Percentiles rank a stretch among this genome's conserved stretches.
Evolutionary conservation across 1,140 invertebrate genomes (phyloP).

Genomic region (Aphaenogaster ashmeadi): DNA sequence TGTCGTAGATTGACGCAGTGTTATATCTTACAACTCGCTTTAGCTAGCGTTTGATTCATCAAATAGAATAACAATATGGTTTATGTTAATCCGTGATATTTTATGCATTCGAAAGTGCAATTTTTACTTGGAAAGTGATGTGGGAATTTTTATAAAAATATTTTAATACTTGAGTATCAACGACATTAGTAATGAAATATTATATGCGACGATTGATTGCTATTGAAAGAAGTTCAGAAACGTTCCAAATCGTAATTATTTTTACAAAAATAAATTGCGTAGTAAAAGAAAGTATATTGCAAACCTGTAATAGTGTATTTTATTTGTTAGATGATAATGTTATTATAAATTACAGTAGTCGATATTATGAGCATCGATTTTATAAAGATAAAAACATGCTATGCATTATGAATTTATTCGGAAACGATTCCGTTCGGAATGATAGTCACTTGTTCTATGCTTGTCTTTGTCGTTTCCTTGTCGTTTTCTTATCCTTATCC

Average conservation of each 20-base stretch:
- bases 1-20: not conserved
- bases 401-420: too few relatives aligned
- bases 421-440: too few relatives aligned
- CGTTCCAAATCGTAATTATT: not conserved
- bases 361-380: not conserved
- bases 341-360: not conserved
- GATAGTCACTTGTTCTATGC: too few relatives aligned
- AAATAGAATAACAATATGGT: not conserved
- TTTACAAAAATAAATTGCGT: not conserved
- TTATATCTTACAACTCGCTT: conserved; percentile 5
- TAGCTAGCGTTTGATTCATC: not conserved
- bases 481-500: too few relatives aligned
- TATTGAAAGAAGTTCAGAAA: not conserved
- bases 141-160: not conserved
- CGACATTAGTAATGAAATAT: not conserved
- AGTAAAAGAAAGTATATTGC: not conserved
- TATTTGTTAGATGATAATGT: not conserved
- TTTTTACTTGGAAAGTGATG: not conserved
- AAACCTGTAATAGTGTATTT: not conserved
- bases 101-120: not conserved
- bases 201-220: too few relatives aligned
- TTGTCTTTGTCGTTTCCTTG: too few relatives aligned
- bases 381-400: not conserved
- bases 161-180: not conserved
- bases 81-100: not conserved